These are phyloP conservation scores for Chromoteleia sp. DNA, from an alignment of 2,888 invertebrate species.

Conservation along the genomic window DNA sequence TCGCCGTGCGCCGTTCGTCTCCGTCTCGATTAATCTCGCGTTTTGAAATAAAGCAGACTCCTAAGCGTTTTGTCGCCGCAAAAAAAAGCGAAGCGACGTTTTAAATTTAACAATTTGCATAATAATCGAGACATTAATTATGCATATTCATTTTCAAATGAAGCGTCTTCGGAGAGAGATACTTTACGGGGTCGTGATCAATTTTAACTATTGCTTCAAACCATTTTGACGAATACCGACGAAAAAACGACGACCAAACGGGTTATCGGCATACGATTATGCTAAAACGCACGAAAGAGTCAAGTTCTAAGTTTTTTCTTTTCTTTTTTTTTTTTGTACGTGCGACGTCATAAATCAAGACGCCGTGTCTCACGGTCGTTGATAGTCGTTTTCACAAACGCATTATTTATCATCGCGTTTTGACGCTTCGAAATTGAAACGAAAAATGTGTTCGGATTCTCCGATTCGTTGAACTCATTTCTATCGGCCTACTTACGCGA, in stretches of 20 bases:
- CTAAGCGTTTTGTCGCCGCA: neutral
- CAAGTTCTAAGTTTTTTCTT: conserved; percentile 19
- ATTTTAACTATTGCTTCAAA: no score
- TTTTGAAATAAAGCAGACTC: conserved; percentile 18
- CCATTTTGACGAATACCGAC: conserved; percentile 17
- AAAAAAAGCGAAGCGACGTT: conserved; percentile 2
- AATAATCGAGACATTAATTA: conserved; percentile 50
- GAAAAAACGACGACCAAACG: conserved; percentile 16
- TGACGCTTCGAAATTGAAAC: neutral
- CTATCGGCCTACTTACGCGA: conserved; percentile 28
- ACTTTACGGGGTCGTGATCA: conserved; percentile 13
- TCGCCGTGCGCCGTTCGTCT: neutral
- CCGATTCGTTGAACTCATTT: conserved; percentile 23
- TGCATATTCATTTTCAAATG: conserved; percentile 42
- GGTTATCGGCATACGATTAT: conserved; percentile 45
- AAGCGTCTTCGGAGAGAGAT: conserved; percentile 15
- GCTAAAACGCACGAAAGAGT: conserved; percentile 33
- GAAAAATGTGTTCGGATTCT: neutral
- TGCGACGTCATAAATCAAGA: conserved; percentile 43
- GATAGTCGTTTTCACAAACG: conserved; percentile 19
- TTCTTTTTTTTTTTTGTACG: conserved; percentile 12
- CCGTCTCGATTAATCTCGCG: conserved; percentile 26
- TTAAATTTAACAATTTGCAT: conserved; percentile 36
- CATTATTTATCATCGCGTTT: conserved; percentile 19
- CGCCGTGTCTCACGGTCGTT: neutral